Conservation (phyloP, 2,888 invertebrate genomes). For the Chrysodeixis includens region DNA sequence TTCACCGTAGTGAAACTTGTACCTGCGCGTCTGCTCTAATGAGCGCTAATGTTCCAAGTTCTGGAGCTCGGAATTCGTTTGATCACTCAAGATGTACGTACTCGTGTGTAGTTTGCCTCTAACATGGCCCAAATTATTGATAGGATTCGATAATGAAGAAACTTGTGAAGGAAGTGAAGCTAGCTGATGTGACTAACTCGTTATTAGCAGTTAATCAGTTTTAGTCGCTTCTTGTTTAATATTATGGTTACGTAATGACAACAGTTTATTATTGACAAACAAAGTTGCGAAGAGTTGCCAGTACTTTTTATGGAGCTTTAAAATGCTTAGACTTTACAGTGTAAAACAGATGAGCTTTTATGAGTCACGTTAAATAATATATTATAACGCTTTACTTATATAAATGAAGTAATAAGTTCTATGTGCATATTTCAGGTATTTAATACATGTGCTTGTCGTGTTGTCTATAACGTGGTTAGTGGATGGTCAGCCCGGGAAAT, state of each 20-base stretch:
- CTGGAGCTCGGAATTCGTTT: constrained; percentile 35
- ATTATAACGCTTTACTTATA: too few species aligned
- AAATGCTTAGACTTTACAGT: background rate
- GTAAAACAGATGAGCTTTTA: background rate
- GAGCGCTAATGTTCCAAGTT: constrained; percentile 28
- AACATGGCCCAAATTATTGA: constrained; percentile 43
- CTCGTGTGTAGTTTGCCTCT: constrained; percentile 37
- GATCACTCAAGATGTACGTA: constrained; percentile 62
- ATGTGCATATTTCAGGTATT: constrained; percentile 63
- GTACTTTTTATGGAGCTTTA: background rate
- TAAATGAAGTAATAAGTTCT: background rate
- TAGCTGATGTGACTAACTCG: constrained; percentile 22
- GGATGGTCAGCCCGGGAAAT: constrained; percentile 66
- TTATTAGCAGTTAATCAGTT: constrained; percentile 33
- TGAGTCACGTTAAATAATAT: too few species aligned
- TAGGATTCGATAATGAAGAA: constrained; percentile 49
- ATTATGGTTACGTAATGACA: constrained; percentile 9
- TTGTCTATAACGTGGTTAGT: constrained; percentile 39
- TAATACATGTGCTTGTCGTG: constrained; percentile 52
- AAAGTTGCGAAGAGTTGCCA: constrained; percentile 2
- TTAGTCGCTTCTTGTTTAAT: constrained; percentile 22
- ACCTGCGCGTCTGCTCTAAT: constrained; percentile 15
- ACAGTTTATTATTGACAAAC: constrained; percentile 6
- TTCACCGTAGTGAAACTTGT: constrained; percentile 31
- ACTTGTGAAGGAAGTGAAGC: constrained; percentile 38